A percentile compares a stretch with the other conserved stretches of the same genome.
Conservation (phyloP, 2,113 vertebrate genomes). For the Garra rufa region DNA sequence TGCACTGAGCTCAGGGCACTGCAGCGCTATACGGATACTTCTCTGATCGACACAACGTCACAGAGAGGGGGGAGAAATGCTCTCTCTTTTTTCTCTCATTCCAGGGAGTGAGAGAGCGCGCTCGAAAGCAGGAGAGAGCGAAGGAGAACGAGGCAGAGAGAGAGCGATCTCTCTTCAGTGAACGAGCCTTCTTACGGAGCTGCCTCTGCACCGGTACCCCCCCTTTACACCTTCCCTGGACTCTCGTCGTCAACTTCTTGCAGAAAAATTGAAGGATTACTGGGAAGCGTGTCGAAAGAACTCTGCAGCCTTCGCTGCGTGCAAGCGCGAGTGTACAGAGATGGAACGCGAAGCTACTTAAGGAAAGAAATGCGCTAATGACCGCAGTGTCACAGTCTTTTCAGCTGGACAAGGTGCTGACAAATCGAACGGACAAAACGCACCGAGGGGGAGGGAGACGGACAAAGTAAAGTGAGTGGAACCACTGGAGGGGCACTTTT, state of each 20-base stretch:
- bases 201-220: conserved; percentile 59
- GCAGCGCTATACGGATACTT: conserved; percentile 57
- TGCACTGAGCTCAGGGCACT: conserved; percentile 78
- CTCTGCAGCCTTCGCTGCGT: conserved; percentile 76
- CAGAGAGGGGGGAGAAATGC: conserved; percentile 48
- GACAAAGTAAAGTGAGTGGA: conserved; percentile 70
- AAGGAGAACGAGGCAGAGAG: conserved; percentile 57
- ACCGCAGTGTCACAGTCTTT: conserved; percentile 67
- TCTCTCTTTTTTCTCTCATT: conserved; percentile 57
- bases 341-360: conserved; percentile 75
- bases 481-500: conserved; percentile 47
- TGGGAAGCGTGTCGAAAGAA: conserved; percentile 75
- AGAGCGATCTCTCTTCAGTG: conserved; percentile 34
- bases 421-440: conserved; percentile 65
- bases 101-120: conserved; percentile 59
- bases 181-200: conserved; percentile 41
- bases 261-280: conserved; percentile 82
- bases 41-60: conserved; percentile 64
- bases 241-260: conserved; percentile 65
- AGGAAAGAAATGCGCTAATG: conserved; percentile 70
- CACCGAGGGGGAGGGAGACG: conserved; percentile 47
- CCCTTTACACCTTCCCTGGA: conserved; percentile 52
- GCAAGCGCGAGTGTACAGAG: conserved; percentile 57
- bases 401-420: conserved; percentile 38
- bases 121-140: conserved; percentile 43